These are phyloP conservation scores for Australoheros facetus DNA, from an alignment of 2,797 vertebrate genomes.

Conservation along the genomic window DNA sequence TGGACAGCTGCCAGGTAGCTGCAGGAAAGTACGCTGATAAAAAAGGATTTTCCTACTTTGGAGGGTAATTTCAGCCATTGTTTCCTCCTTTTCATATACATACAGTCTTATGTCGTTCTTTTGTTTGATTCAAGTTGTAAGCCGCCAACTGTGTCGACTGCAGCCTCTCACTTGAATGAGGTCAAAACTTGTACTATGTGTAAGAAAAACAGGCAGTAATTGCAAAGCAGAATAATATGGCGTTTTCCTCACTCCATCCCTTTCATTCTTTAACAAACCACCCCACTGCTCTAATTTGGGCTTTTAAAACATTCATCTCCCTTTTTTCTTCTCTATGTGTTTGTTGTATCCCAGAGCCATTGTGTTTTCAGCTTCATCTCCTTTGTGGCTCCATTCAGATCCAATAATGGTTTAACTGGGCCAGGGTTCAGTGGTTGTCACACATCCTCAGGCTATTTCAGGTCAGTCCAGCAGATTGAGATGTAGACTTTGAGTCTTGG, in stretches of 20 bases:
- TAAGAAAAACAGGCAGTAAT: conserved; percentile 10
- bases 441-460: conserved; percentile 34
- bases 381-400: conserved; percentile 31
- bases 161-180: not conserved
- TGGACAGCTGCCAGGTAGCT: conserved; percentile 48
- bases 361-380: conserved; percentile 40
- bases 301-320: conserved; percentile 21
- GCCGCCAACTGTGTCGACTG: conserved; percentile 10
- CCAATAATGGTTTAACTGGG: conserved; percentile 28
- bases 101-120: not conserved
- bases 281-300: conserved; percentile 41
- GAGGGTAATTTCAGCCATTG: conserved; percentile 1
- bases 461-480: conserved; percentile 30
- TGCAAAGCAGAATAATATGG: conserved; percentile 1
- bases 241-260: not conserved
- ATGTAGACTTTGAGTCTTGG: conserved; percentile 41
- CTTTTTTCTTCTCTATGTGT: conserved; percentile 19
- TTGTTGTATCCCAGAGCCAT: conserved; percentile 22
- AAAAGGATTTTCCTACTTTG: conserved; percentile 19
- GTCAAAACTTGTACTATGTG: conserved; percentile 14
- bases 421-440: conserved; percentile 34
- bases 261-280: conserved; percentile 28
- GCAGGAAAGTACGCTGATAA: conserved; percentile 28
- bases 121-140: conserved; percentile 23
- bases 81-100: conserved; percentile 5